Evolutionary conservation across 1,140 invertebrate genomes (phyloP).

Genomic region (Zaprionus ghesquierei): DNA sequence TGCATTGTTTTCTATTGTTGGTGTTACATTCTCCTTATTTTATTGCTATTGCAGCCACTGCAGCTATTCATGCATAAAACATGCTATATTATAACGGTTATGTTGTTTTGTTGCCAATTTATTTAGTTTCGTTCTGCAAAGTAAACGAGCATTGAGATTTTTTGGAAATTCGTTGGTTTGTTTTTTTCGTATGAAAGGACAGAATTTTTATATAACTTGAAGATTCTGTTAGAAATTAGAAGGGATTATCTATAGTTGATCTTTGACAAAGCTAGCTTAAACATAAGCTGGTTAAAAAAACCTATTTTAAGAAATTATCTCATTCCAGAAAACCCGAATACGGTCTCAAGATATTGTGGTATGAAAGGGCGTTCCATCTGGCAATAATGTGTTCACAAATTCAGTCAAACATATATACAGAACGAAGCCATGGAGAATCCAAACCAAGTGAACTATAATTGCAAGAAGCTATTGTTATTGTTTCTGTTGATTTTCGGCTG

Average conservation of each 20-base stretch:
- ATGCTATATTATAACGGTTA: conserved; percentile 50
- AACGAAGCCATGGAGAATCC: background rate
- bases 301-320: too few relatives aligned
- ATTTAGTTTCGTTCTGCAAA: conserved; percentile 62
- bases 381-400: conserved; percentile 28
- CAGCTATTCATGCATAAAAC: conserved; percentile 55
- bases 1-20: too few relatives aligned
- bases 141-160: conserved; percentile 60
- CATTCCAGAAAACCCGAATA: too few relatives aligned
- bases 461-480: conserved; percentile 19
- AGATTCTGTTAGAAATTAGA: too few relatives aligned
- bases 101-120: conserved; percentile 38
- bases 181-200: conserved; percentile 12
- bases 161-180: conserved; percentile 57
- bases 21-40: background rate
- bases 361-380: conserved; percentile 45
- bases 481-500: background rate
- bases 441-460: background rate
- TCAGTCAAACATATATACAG: background rate
- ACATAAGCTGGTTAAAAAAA: too few relatives aligned
- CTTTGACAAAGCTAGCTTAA: too few relatives aligned
- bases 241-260: too few relatives aligned
- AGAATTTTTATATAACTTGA: background rate
- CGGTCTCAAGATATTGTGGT: too few relatives aligned
- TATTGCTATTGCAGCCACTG: conserved; percentile 6